Evolutionary conservation across 2,797 vertebrate genomes (phyloP).

Genomic region (Mus caroli): DNA sequence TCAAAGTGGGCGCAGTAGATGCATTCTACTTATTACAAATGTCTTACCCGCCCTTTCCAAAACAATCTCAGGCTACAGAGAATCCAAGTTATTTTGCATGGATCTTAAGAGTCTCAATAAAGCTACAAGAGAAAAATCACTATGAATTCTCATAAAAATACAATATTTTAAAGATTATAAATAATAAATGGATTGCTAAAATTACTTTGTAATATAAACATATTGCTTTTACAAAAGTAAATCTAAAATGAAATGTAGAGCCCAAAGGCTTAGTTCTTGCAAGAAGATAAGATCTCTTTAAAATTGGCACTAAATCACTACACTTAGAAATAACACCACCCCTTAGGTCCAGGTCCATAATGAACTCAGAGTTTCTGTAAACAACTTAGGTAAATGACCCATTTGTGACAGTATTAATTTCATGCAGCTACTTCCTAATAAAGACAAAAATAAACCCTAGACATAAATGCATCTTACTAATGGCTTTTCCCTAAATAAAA

Average conservation of each 20-base stretch:
- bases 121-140: conserved; percentile 69
- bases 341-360: conserved; percentile 33
- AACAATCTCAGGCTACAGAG: conserved; percentile 52
- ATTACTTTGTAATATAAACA: conserved; percentile 64
- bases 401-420: conserved; percentile 83
- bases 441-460: conserved; percentile 84
- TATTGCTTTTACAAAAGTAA: conserved; percentile 64
- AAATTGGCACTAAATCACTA: conserved; percentile 51
- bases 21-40: conserved; percentile 63
- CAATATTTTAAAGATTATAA: conserved; percentile 73
- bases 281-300: conserved; percentile 33
- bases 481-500: conserved; percentile 84
- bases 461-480: conserved; percentile 82
- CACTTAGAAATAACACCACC: conserved; percentile 36
- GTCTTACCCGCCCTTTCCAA: conserved; percentile 41
- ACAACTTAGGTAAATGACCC: conserved; percentile 79
- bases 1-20: conserved; percentile 57
- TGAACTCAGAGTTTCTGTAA: conserved; percentile 57
- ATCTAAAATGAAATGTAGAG: conserved; percentile 49
- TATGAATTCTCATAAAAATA: conserved; percentile 68
- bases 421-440: conserved; percentile 81
- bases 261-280: conserved; percentile 58
- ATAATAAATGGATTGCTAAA: conserved; percentile 75
- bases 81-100: conserved; percentile 50
- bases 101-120: conserved; percentile 57